Conservation (phyloP, 2,888 invertebrate genomes). For the Thecophora atra region DNA sequence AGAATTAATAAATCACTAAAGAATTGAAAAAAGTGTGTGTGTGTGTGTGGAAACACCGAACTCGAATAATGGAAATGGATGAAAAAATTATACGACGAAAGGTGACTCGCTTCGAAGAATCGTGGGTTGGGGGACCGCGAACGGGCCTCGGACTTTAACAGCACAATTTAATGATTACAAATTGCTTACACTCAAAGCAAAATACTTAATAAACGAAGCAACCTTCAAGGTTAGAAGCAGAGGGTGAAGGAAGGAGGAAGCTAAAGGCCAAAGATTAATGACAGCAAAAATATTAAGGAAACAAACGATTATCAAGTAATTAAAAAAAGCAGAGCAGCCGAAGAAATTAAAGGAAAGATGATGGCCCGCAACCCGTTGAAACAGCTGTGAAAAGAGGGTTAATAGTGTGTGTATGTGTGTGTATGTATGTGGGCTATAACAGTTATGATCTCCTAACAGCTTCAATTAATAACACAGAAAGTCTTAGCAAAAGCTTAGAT, state of each 20-base stretch:
- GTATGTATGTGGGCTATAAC: constrained; percentile 15
- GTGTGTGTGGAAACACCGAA: background rate
- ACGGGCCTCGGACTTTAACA: constrained; percentile 23
- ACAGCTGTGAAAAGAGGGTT: background rate
- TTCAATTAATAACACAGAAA: constrained; percentile 59
- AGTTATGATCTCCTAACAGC: constrained; percentile 45
- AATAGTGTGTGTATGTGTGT: background rate
- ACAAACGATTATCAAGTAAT: constrained; percentile 25
- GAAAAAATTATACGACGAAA: background rate
- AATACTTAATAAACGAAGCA: constrained; percentile 19
- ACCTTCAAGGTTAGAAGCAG: background rate
- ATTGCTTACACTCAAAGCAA: constrained; percentile 30
- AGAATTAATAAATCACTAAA: background rate
- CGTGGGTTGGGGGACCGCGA: background rate
- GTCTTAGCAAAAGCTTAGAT: constrained; percentile 53
- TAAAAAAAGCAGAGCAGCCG: constrained; percentile 19
- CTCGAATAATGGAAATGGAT: background rate
- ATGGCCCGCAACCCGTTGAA: background rate
- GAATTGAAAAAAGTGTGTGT: too few relatives aligned
- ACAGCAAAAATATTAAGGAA: constrained; percentile 30
- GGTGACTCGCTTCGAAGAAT: background rate
- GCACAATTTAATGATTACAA: constrained; percentile 34
- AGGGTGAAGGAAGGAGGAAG: constrained; percentile 6
- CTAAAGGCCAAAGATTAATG: constrained; percentile 7
- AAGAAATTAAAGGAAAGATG: background rate